A percentile compares a stretch with the other conserved stretches of the same genome.
These are phyloP conservation scores for Morus bassanus DNA, from an alignment of 2,797 vertebrate species.

Conservation along the genomic window DNA sequence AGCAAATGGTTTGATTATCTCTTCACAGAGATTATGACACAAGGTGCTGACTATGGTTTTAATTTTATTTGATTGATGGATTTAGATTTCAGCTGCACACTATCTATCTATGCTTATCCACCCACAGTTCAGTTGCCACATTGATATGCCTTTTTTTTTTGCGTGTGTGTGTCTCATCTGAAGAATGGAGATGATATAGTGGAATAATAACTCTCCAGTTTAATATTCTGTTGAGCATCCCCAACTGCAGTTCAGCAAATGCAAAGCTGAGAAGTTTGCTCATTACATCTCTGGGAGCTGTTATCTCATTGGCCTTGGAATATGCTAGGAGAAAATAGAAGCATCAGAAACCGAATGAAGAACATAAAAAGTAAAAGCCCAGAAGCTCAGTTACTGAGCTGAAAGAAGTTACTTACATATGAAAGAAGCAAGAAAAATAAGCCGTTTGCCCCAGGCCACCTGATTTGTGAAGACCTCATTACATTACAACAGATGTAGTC, in stretches of 20 bases:
- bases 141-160: background rate
- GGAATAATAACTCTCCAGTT: constrained; percentile 38
- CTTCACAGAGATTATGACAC: constrained; percentile 54
- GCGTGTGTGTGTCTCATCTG: background rate
- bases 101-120: constrained; percentile 36
- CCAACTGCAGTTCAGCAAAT: constrained; percentile 19
- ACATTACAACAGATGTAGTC: background rate
- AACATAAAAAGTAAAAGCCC: constrained; percentile 23
- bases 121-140: constrained; percentile 20
- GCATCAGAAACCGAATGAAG: constrained; percentile 8
- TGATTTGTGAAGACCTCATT: background rate
- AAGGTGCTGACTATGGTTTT: constrained; percentile 62
- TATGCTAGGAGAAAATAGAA: constrained; percentile 28
- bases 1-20: constrained; percentile 60
- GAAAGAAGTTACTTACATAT: constrained; percentile 34
- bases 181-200: constrained; percentile 40
- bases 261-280: constrained; percentile 11
- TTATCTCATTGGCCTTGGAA: constrained; percentile 22
- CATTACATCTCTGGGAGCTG: constrained; percentile 30
- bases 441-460: background rate
- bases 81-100: constrained; percentile 38
- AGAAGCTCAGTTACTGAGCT: constrained; percentile 31
- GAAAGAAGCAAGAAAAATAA: constrained; percentile 43
- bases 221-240: constrained; percentile 47
- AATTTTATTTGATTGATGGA: constrained; percentile 66